These are phyloP conservation scores for Macquaria ambigua DNA, from an alignment of 2,113 vertebrate species.

Conservation along the genomic window DNA sequence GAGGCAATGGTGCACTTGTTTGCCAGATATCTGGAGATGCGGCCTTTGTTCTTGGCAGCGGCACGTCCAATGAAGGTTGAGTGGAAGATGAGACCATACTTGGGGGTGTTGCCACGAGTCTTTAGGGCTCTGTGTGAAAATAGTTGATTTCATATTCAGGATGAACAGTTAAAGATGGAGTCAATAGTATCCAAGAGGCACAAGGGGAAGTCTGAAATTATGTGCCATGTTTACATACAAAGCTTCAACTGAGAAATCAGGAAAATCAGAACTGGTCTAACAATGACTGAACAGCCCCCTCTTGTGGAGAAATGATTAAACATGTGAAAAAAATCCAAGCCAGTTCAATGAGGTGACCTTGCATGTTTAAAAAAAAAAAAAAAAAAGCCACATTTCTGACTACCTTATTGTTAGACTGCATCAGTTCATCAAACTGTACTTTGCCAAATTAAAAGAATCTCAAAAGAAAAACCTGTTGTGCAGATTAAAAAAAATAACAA, in stretches of 20 bases:
- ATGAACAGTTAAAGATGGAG: background rate
- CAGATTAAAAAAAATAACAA: no score
- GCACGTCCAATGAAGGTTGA: slow-evolving; percentile 98
- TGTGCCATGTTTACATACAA: background rate
- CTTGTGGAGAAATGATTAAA: background rate
- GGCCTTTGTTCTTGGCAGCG: slow-evolving; percentile 96
- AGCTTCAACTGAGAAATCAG: background rate
- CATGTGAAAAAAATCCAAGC: background rate
- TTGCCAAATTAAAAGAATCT: no score
- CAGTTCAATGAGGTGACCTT: background rate
- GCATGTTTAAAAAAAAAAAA: no score
- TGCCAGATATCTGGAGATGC: slow-evolving; percentile 97
- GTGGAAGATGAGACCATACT: slow-evolving; percentile 98
- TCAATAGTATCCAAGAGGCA: background rate
- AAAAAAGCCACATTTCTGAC: no score
- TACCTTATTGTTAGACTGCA: no score
- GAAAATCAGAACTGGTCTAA: background rate
- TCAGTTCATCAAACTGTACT: no score
- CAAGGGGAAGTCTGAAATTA: background rate
- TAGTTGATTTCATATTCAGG: slow-evolving; percentile 21
- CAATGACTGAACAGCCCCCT: background rate
- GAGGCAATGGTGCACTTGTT: slow-evolving; percentile 99
- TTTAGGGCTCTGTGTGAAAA: slow-evolving; percentile 90
- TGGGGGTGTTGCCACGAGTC: slow-evolving; percentile 95
- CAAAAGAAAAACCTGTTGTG: no score